Evolutionary conservation across 2,113 vertebrate species (phyloP), one percentile per base, ranked within the genome.

Genomic region (Tetrax tetrax): DNA sequence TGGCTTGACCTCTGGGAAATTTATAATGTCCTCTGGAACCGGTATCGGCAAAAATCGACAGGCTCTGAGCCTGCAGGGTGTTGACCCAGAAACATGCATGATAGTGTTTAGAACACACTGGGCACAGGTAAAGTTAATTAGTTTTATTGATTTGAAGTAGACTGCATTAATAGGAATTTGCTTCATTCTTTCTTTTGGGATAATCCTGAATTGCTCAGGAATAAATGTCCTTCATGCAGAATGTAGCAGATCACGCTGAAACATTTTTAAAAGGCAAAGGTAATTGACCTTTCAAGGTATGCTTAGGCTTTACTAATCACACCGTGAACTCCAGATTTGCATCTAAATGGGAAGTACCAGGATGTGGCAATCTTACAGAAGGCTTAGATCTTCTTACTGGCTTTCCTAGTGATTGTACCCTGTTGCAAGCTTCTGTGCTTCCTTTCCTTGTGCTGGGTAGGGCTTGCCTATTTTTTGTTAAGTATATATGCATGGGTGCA

Each of bases 81-180:
- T 99, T 97, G 99, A 99, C 95, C 99, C 99, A 71, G 99, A 99
- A 98, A 99, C 99, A 86, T 99, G 99, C 98, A 99, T 99, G 99
- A 99, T 99, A 87, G 99, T 99, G 64, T 99, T 99, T 98, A 99
- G 98, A 98, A 99, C 99, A 96, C 99, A 99, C 98, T 99, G 99
- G 99, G 98, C 99, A 65, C 99, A 99, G 99, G 99, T 99, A 99
- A 98, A 37, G 60, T 89, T 90, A 93, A 89, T 94, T 88, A 83
- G 35, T 78, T 96, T 53, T 87, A 81, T 92, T 95, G 86, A 78
- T 95, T 80, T 87, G 48, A 72, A 90, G 64, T 83, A 89, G 68
- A 23, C 57, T 87, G 37, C 28, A n/a, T 70, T 91, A 72, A 90
- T 66, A 79, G n/a, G 61, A 72, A 71, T 91, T 83, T 51, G 24